Evolutionary conservation across 2,113 vertebrate genomes (phyloP).

Genomic region (Sapajus apella): DNA sequence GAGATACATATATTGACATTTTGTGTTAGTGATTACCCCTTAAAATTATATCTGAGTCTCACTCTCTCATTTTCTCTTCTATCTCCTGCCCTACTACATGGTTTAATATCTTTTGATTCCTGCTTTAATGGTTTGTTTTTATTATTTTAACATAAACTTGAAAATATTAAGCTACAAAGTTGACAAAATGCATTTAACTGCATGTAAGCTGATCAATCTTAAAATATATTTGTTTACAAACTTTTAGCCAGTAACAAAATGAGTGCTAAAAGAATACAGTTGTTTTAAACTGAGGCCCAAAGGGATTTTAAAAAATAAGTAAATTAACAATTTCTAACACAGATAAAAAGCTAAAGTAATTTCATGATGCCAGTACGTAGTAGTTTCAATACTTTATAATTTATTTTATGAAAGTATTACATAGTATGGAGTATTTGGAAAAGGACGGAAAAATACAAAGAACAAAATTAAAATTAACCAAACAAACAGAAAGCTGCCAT

Average conservation of each 20-base stretch:
- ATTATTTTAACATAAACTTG: background rate
- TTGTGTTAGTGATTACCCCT: background rate
- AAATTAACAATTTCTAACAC: background rate
- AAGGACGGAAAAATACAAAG: background rate
- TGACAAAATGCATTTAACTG: background rate
- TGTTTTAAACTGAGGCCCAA: background rate
- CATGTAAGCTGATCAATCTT: background rate
- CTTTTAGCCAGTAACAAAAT: background rate
- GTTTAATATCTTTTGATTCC: background rate
- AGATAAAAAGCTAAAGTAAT: background rate
- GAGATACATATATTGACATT: background rate
- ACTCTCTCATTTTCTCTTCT: background rate
- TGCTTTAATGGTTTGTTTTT: background rate
- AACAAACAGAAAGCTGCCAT: background rate
- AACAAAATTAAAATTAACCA: slow-evolving; percentile 1
- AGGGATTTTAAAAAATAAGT: background rate
- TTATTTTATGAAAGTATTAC: background rate
- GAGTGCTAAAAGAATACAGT: background rate
- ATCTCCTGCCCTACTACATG: background rate
- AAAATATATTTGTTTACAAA: background rate
- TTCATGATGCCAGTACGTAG: background rate
- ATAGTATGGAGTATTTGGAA: background rate
- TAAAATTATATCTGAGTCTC: background rate
- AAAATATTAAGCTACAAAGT: background rate
- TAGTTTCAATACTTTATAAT: background rate